Base-by-base conservation (phyloP, 2,797 vertebrate species). In the Martes flavigula region DNA sequence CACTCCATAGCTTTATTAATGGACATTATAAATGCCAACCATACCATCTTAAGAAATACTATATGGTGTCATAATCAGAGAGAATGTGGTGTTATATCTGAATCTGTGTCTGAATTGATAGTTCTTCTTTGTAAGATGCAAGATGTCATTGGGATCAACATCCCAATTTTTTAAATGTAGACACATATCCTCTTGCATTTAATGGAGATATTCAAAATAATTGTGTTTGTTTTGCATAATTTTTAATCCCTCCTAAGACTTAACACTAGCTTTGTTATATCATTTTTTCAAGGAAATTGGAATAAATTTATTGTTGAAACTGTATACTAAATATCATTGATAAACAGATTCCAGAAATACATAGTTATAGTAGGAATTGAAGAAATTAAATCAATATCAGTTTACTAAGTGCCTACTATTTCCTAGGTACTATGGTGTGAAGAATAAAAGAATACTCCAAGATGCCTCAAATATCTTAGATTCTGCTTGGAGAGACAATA, bases 351-450 rank as follows among this genome's bases (percentile, higher is more conserved):
- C 90, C 95, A 98, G 97, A 96, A 97, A 98, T 98, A 87, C 98
- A 95, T 96, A 97, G 96, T 97, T 97, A 97, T 97, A 97, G 98
- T 97, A 97, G 96, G 97, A 98, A 98, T 86, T 72, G 73, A 75
- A 32, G 46, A 66, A 91, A 40, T 78, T 38, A 40, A 78, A 30
- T 75, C 35, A 82, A 4, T 66, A 23, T 82, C 66, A 25, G 17
- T 87, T 84, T 60, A 94, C 54, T 43, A 94, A 85, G 88, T 64
- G 48, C 79, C 84, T 81, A 23, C 64, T 81, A 7, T 75, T 40
- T 87, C 90, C 48, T 38, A 54, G 60, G 64, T 89, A 30, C 70
- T 88, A 30, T 91, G 72, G 9, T 85, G 21, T 91, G 73, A 96
- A 85, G 56, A 75, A 75, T 78, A 79, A 79, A 66, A 93, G 87